phyloP scores from a whole-genome alignment of 2,888 invertebrate genomes.

The Neocrepidodera transversa region DNA sequence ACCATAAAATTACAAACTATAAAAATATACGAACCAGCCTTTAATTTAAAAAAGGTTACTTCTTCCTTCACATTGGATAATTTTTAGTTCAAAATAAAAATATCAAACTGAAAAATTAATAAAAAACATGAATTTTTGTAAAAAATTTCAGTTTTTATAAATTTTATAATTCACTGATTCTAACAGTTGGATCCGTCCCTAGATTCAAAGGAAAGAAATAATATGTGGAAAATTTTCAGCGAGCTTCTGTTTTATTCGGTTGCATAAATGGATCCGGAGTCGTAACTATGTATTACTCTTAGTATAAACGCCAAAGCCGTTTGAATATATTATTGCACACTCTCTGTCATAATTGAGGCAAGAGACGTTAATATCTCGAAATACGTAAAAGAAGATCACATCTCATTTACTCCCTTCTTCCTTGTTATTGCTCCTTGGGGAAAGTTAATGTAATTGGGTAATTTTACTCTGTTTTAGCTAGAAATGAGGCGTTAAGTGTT shows the following conservation, averaged over 20 bases:
- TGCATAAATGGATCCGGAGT: constrained; percentile 9
- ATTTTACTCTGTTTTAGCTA: neutral
- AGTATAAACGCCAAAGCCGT: constrained; percentile 13
- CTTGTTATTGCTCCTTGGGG: neutral
- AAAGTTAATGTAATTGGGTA: constrained; percentile 1
- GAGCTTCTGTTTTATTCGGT: constrained; percentile 12
- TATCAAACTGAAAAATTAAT: too few species aligned
- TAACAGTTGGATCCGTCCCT: too few species aligned
- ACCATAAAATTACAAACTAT: too few species aligned
- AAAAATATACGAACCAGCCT: too few species aligned
- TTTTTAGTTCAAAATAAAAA: too few species aligned
- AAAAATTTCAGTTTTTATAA: too few species aligned
- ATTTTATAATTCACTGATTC: too few species aligned
- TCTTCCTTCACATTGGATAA: too few species aligned
- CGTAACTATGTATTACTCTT: constrained; percentile 15
- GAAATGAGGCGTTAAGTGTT: neutral
- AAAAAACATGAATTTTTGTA: too few species aligned
- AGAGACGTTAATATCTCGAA: neutral
- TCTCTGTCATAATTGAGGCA: constrained; percentile 11
- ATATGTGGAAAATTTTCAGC: constrained; percentile 4
- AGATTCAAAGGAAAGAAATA: neutral
- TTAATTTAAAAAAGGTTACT: too few species aligned
- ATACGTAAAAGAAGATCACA: constrained; percentile 4
- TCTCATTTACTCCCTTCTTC: neutral
- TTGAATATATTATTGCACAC: constrained; percentile 27